A percentile compares a stretch with the other conserved stretches of the same genome.
Conservation (phyloP, 2,797 vertebrate species). For the Orientallactaga sibirica region DNA sequence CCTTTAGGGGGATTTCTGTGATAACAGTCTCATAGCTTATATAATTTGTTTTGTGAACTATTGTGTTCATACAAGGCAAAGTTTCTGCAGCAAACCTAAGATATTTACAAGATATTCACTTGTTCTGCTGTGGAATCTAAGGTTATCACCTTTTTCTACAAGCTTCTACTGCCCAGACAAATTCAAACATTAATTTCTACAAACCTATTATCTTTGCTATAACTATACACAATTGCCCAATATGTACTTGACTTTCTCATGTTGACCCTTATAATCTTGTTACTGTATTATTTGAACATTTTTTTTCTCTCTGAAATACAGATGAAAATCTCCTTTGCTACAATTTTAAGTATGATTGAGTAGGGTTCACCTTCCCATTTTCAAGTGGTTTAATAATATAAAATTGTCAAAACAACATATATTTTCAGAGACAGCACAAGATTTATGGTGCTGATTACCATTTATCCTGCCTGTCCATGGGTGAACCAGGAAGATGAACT, state of each 20-base stretch:
- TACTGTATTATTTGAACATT: constrained; percentile 72
- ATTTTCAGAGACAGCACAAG: constrained; percentile 75
- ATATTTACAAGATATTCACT: constrained; percentile 57
- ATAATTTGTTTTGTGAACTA: constrained; percentile 47
- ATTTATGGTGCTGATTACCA: constrained; percentile 75
- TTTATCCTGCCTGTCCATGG: constrained; percentile 66
- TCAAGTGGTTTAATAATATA: constrained; percentile 79
- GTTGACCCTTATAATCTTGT: constrained; percentile 69
- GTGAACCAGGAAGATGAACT: constrained; percentile 71
- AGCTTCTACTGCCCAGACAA: constrained; percentile 49
- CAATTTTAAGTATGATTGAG: constrained; percentile 81
- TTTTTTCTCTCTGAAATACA: constrained; percentile 60
- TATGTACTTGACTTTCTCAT: constrained; percentile 69
- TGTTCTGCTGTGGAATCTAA: background rate
- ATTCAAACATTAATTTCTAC: constrained; percentile 72
- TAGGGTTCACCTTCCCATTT: constrained; percentile 78
- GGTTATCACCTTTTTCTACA: constrained; percentile 63
- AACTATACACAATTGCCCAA: constrained; percentile 63
- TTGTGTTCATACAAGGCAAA: background rate
- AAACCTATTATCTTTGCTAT: constrained; percentile 69
- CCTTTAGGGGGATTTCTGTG: background rate
- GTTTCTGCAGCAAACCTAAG: constrained; percentile 58
- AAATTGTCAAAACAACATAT: constrained; percentile 79
- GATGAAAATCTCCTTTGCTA: constrained; percentile 69
- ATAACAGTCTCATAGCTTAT: background rate